phyloP scores from a whole-genome alignment of 1,140 invertebrate genomes.

The Drosophila sechellia region DNA sequence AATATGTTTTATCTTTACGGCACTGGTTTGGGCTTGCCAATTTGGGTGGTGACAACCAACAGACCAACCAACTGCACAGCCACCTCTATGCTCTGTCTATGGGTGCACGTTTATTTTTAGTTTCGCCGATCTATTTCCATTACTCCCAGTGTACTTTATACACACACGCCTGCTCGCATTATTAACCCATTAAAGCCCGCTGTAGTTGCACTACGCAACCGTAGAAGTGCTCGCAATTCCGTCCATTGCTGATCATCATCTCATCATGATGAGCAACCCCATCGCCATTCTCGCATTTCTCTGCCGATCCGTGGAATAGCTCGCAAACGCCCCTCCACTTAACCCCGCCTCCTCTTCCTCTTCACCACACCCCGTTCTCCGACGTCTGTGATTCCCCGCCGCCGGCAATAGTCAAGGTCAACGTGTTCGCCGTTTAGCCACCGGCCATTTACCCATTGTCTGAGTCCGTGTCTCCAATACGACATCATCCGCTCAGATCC shows the following conservation, averaged over 20 bases:
- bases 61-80: conserved; percentile 6
- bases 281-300: conserved; percentile 21
- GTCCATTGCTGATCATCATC: conserved; percentile 23
- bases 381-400: conserved; percentile 25
- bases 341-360: background rate
- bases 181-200: conserved; percentile 60
- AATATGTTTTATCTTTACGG: conserved; percentile 6
- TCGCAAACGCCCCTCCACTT: conserved; percentile 9
- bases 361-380: conserved; percentile 15
- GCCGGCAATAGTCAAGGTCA: conserved; percentile 60
- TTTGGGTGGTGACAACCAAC: conserved; percentile 37
- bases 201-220: conserved; percentile 15
- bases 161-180: conserved; percentile 35
- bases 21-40: conserved; percentile 48
- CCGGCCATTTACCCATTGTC: conserved; percentile 32
- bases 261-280: background rate
- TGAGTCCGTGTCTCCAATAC: background rate
- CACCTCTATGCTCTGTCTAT: background rate
- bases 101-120: background rate
- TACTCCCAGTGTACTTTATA: conserved; percentile 7
- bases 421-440: conserved; percentile 38
- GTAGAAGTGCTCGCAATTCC: conserved; percentile 28
- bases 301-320: conserved; percentile 29
- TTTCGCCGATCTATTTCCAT: too few relatives aligned
- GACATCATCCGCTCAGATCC: too few relatives aligned